Base-by-base conservation (phyloP, 1,140 invertebrate species). In the Drosophila bocqueti region DNA sequence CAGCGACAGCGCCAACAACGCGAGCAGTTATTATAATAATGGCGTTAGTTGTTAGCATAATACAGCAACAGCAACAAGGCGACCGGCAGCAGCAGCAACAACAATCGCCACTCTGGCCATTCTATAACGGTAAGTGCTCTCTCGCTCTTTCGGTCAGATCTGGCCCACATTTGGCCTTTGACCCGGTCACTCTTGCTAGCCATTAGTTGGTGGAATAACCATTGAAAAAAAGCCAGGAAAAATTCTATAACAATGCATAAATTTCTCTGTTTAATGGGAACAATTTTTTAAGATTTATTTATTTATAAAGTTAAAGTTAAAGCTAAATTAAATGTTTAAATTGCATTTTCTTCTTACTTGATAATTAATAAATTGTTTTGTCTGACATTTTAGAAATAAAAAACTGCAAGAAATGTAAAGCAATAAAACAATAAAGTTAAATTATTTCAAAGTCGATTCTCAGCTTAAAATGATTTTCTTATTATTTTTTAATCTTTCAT, bases 11-110 rank as follows among this genome's bases (percentile, higher is more conserved):
- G 52, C 31, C 55, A 59, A 50, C 73, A 54, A 55, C 77, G 72
- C 67, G 67, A 52, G 49, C 79, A 67, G 76, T 83, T 87, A 86
- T 82, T 80, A 83, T 80, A 69, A 81, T 87, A 87, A 89, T 84
- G 81, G 74, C 77, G 84, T 75, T 89, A 83, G 77, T 87, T 89
- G 86, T 89, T 81, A 89, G 63, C 80, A 87, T 89, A 89, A 81
- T 73, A 77, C 83, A 87, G 59, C 67, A 86, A 66, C 63, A 86
- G 52, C 79, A 86, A 46, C 54, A 63, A 40, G 16, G n/a, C n/a
- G 18, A 42, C 13, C 36, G 21, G 31, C 69, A 40, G 21, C 47
- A 68, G 26, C 36, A 69, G 13, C 18, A 64, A 57, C 52, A 79
- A 71, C 69, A 82, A 72, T 46, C 60, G 52, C 55, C 60, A 65